Conservation (phyloP, 2,113 vertebrate genomes). For the Meles meles region DNA sequence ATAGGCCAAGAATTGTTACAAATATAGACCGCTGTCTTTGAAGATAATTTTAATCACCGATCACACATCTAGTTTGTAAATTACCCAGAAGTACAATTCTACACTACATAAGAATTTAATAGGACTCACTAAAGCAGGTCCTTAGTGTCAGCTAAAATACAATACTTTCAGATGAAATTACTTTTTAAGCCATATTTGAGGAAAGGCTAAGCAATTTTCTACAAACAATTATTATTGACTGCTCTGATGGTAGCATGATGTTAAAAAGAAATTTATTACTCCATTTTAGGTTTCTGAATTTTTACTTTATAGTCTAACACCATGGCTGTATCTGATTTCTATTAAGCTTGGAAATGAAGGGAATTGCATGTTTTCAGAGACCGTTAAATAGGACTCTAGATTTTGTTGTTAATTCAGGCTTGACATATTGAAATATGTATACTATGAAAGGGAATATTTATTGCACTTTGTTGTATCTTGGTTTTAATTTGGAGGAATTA, state of each 20-base stretch:
- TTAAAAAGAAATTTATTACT: constrained; percentile 75
- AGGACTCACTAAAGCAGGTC: not conserved
- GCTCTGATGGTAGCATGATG: not conserved
- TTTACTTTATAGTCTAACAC: constrained; percentile 55
- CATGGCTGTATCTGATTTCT: constrained; percentile 72
- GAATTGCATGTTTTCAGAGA: constrained; percentile 62
- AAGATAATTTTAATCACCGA: constrained; percentile 49
- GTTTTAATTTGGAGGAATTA: not conserved
- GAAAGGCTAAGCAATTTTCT: constrained; percentile 56
- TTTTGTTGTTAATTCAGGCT: constrained; percentile 70
- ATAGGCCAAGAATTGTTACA: not conserved
- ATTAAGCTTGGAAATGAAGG: constrained; percentile 65
- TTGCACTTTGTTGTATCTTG: not conserved
- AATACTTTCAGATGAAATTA: constrained; percentile 57
- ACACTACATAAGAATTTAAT: constrained; percentile 54
- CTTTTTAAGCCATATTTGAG: constrained; percentile 55
- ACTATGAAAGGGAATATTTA: not conserved
- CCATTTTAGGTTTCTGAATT: constrained; percentile 69
- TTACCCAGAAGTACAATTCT: constrained; percentile 48
- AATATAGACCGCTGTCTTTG: not conserved
- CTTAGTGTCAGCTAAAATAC: constrained; percentile 43
- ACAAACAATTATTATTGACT: constrained; percentile 71
- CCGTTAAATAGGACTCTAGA: constrained; percentile 60
- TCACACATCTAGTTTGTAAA: constrained; percentile 58
- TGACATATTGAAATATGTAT: constrained; percentile 1